phyloP scores from a whole-genome alignment of 2,113 vertebrate species.

The Gallinago jamesoni region DNA sequence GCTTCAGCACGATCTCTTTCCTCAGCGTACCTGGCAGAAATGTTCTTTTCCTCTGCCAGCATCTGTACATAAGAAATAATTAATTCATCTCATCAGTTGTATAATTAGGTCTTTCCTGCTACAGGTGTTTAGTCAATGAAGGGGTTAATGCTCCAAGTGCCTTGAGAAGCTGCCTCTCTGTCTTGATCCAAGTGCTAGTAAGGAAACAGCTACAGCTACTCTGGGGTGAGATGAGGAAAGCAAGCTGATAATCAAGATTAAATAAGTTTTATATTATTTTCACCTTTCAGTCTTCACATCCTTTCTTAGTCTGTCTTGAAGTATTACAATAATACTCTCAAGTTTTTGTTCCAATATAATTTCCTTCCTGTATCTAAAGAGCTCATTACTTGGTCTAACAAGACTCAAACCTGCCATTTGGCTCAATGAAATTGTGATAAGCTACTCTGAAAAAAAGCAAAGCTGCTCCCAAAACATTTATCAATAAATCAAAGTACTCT shows the following conservation, averaged over 20 bases:
- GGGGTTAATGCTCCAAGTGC: background rate
- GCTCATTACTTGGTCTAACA: background rate
- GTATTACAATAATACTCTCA: background rate
- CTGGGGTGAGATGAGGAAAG: background rate
- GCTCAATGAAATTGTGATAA: background rate
- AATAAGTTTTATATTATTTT: background rate
- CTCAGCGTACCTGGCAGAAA: constrained; percentile 91
- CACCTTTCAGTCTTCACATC: background rate
- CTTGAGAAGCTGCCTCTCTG: background rate
- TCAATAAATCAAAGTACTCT: background rate
- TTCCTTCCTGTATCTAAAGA: background rate
- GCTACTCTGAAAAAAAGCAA: background rate
- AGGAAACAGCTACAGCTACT: background rate
- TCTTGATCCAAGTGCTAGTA: background rate
- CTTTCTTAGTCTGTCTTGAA: background rate
- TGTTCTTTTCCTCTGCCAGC: constrained; percentile 93
- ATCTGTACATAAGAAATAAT: constrained; percentile 71
- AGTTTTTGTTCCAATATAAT: background rate
- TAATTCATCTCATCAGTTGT: background rate
- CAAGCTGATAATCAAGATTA: background rate
- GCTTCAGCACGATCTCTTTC: constrained; percentile 94
- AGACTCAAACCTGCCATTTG: background rate
- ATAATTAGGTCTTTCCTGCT: background rate
- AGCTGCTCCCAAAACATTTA: background rate
- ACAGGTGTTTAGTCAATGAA: background rate